Conservation (phyloP, 2,888 invertebrate genomes). For the Portevinia maculata region DNA sequence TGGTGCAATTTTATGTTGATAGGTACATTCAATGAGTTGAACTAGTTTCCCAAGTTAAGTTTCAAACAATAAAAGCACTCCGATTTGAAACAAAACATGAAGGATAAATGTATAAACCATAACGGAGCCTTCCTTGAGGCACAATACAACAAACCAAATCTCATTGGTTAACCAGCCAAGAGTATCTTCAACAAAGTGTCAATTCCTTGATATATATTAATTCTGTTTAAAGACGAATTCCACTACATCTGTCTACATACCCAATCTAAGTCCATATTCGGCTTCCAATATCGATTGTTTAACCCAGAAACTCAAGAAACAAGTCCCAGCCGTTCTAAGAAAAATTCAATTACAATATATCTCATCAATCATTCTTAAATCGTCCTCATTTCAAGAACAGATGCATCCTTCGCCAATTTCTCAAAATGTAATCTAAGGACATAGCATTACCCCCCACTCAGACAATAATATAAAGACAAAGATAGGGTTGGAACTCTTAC, state of each 20-base stretch:
- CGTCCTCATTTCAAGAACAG: constrained; percentile 58
- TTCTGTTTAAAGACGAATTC: too few relatives aligned
- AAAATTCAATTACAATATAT: constrained; percentile 51
- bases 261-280: not conserved
- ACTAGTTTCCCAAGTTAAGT: too few relatives aligned
- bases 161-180: too few relatives aligned
- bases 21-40: too few relatives aligned
- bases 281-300: constrained; percentile 32
- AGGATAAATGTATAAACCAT: too few relatives aligned
- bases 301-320: not conserved
- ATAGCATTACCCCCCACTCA: not conserved
- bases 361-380: constrained; percentile 62
- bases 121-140: too few relatives aligned
- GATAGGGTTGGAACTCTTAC: not conserved
- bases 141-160: too few relatives aligned
- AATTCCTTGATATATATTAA: too few relatives aligned
- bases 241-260: not conserved
- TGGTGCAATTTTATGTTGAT: too few relatives aligned
- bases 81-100: too few relatives aligned
- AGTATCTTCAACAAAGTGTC: too few relatives aligned
- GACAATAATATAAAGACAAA: not conserved
- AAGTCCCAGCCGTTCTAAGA: constrained; percentile 32
- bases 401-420: constrained; percentile 63
- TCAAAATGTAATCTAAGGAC: constrained; percentile 24
- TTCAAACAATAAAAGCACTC: too few relatives aligned